Percentiles rank a stretch among this genome's conserved stretches.
These are phyloP conservation scores for Hystrix brachyura DNA, from an alignment of 2,113 vertebrate species.

Conservation along the genomic window DNA sequence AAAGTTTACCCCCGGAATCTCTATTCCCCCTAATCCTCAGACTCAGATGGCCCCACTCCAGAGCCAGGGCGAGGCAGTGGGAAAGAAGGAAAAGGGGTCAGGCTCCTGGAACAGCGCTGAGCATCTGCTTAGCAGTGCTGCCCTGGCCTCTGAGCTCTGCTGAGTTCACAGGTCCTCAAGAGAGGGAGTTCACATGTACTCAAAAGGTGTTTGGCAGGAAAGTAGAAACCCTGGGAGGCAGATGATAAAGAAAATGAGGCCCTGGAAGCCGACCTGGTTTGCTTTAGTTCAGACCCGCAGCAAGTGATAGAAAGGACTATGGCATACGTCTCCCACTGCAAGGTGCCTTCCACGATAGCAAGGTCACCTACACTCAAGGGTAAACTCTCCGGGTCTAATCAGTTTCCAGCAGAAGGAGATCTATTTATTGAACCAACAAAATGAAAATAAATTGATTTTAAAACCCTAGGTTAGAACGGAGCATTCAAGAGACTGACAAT, in stretches of 20 bases:
- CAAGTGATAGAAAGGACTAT: neutral
- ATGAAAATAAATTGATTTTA: constrained; percentile 38
- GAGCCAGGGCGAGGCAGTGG: neutral
- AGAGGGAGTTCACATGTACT: neutral
- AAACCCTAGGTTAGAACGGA: constrained; percentile 25
- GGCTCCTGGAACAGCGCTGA: neutral
- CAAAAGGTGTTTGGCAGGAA: neutral
- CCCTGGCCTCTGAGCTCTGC: neutral
- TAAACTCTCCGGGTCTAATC: neutral
- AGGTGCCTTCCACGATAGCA: neutral
- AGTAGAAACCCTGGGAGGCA: neutral
- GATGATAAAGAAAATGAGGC: neutral
- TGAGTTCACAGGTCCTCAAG: neutral
- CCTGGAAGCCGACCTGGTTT: neutral
- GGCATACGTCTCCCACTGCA: neutral
- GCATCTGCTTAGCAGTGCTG: neutral
- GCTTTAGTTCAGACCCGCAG: neutral
- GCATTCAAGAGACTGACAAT: neutral
- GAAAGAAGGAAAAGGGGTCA: neutral
- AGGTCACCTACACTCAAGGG: neutral
- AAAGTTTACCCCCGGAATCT: neutral
- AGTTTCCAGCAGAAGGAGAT: neutral
- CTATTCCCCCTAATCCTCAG: neutral
- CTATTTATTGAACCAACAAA: constrained; percentile 49
- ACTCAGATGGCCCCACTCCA: neutral